These are phyloP conservation scores for Tetrao urogallus DNA, from an alignment of 2,113 vertebrate genomes.

Conservation along the genomic window DNA sequence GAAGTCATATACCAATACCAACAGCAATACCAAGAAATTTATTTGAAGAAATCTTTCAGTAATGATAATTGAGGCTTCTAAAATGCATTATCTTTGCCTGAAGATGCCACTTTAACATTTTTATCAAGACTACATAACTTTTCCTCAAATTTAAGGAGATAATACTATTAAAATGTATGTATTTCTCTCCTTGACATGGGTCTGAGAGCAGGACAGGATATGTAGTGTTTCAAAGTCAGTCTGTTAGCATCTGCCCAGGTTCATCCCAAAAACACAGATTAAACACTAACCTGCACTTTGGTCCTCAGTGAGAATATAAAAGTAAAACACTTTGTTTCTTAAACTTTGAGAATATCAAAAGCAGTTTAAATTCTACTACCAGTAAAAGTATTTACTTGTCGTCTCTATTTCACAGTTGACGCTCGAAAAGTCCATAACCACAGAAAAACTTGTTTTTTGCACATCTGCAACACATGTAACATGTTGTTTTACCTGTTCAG, in stretches of 20 bases:
- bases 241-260: neutral
- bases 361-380: neutral
- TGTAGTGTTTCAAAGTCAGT: neutral
- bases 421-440: neutral
- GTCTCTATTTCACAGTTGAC: neutral
- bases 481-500: conserved; percentile 49
- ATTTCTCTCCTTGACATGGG: neutral
- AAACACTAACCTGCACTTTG: conserved; percentile 41
- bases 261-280: conserved; percentile 29
- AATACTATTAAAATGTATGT: neutral
- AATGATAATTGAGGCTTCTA: conserved; percentile 6
- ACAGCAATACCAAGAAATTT: neutral
- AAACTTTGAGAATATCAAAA: neutral
- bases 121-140: neutral
- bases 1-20: neutral
- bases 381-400: neutral
- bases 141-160: neutral
- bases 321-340: conserved; percentile 46
- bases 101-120: conserved; percentile 44
- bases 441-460: conserved; percentile 38
- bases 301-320: neutral
- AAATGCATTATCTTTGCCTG: neutral
- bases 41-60: conserved; percentile 5
- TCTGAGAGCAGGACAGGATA: neutral
- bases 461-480: conserved; percentile 46